These are phyloP conservation scores for Parauchenoglanis ngamensis DNA, from an alignment of 2,797 vertebrate species.

Conservation along the genomic window DNA sequence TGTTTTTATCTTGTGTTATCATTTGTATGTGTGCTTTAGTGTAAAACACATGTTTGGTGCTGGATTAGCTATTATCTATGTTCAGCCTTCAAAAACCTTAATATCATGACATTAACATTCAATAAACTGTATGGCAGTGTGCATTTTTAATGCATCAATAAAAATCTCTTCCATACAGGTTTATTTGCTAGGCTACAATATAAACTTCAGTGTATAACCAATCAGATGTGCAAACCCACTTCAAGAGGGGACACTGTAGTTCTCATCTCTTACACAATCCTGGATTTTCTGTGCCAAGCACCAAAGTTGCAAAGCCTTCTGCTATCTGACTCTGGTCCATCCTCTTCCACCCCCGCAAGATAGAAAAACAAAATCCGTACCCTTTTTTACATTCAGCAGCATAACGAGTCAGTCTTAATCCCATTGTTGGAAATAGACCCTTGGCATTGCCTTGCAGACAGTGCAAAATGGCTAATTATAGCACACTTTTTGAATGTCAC, in stretches of 20 bases:
- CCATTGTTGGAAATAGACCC: slow-evolving; percentile 42
- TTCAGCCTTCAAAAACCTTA: not conserved
- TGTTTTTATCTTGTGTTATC: not conserved
- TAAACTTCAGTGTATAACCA: not conserved
- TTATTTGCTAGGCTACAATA: not conserved
- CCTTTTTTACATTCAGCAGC: slow-evolving; percentile 32
- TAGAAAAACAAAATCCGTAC: not conserved
- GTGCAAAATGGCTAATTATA: slow-evolving; percentile 47
- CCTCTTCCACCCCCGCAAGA: slow-evolving; percentile 4
- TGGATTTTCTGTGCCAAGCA: slow-evolving; percentile 39
- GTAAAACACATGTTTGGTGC: not conserved
- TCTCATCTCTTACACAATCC: slow-evolving; percentile 57
- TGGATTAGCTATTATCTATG: not conserved
- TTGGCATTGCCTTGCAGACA: slow-evolving; percentile 21
- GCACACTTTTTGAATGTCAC: slow-evolving; percentile 25
- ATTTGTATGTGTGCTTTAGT: not conserved
- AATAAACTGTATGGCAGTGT: not conserved
- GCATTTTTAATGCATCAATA: not conserved
- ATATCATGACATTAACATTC: not conserved
- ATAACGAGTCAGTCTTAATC: slow-evolving; percentile 33
- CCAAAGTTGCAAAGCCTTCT: slow-evolving; percentile 33
- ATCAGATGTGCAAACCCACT: slow-evolving; percentile 28
- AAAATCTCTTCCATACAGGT: not conserved
- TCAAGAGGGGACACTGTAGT: slow-evolving; percentile 43
- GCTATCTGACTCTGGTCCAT: slow-evolving; percentile 23